Evolutionary conservation across 2,113 vertebrate species (phyloP).

Genomic region (Gasterosteus aculeatus): DNA sequence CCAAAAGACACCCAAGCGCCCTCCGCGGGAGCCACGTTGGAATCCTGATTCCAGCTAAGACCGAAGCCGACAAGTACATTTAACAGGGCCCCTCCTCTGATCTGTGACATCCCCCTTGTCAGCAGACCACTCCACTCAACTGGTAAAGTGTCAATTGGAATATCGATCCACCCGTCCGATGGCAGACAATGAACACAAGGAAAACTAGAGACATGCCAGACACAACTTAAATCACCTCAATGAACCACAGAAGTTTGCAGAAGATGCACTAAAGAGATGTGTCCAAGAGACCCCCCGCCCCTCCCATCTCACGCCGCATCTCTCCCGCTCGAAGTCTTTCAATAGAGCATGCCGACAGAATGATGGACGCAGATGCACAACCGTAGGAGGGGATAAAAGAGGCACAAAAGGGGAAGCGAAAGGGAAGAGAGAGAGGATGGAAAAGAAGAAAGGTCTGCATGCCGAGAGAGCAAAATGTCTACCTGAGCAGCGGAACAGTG

Average conservation of each 20-base stretch:
- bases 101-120: constrained; percentile 59
- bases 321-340: constrained; percentile 32
- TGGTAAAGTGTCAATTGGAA: constrained; percentile 36
- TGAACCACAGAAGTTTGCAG: constrained; percentile 27
- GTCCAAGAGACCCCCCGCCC: constrained; percentile 3
- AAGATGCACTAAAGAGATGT: constrained; percentile 15
- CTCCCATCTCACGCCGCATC: constrained; percentile 1
- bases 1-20: constrained; percentile 26
- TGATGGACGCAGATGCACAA: constrained; percentile 32
- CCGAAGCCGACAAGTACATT: constrained; percentile 24
- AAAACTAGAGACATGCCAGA: constrained; percentile 29
- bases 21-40: not conserved
- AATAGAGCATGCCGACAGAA: constrained; percentile 52
- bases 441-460: constrained; percentile 80
- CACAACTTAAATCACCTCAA: constrained; percentile 37
- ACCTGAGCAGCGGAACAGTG: constrained; percentile 98
- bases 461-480: constrained; percentile 85
- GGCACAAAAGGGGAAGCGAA: constrained; percentile 21
- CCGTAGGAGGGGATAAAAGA: not conserved
- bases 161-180: constrained; percentile 58
- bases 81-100: constrained; percentile 50
- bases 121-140: constrained; percentile 56
- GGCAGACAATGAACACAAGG: constrained; percentile 36
- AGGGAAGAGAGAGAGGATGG: constrained; percentile 9
- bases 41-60: constrained; percentile 24